phyloP scores from a whole-genome alignment of 2,888 invertebrate species.

The Cyaniris semiargus region DNA sequence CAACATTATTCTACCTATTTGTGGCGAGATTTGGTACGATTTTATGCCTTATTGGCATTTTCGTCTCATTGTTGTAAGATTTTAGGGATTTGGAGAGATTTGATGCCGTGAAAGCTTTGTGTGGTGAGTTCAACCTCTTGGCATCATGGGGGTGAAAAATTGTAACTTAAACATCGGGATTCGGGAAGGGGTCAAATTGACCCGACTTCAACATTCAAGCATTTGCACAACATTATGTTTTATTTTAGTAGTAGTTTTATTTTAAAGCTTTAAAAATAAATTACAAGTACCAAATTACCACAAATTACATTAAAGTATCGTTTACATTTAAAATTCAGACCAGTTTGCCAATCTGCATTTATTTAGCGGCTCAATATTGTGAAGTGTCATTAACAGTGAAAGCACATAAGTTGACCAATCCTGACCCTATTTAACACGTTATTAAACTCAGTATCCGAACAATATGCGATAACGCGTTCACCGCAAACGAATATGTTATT shows the following conservation, averaged over 20 bases:
- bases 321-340: neutral
- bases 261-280: neutral
- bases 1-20: neutral
- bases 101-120: neutral
- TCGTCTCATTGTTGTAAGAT: neutral
- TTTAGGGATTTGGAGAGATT: neutral
- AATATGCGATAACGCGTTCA: neutral
- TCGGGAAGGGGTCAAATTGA: neutral
- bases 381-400: neutral
- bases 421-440: neutral
- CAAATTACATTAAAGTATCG: neutral
- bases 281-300: neutral
- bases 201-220: neutral
- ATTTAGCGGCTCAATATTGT: neutral
- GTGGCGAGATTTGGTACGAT: neutral
- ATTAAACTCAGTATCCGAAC: neutral
- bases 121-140: neutral
- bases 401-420: neutral
- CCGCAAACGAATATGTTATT: constrained; percentile 2
- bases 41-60: neutral
- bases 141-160: neutral
- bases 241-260: neutral
- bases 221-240: too few relatives aligned
- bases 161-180: too few relatives aligned
- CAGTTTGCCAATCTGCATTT: constrained; percentile 3